phyloP scores from a whole-genome alignment of 2,113 vertebrate genomes.

The Plotosus lineatus region DNA sequence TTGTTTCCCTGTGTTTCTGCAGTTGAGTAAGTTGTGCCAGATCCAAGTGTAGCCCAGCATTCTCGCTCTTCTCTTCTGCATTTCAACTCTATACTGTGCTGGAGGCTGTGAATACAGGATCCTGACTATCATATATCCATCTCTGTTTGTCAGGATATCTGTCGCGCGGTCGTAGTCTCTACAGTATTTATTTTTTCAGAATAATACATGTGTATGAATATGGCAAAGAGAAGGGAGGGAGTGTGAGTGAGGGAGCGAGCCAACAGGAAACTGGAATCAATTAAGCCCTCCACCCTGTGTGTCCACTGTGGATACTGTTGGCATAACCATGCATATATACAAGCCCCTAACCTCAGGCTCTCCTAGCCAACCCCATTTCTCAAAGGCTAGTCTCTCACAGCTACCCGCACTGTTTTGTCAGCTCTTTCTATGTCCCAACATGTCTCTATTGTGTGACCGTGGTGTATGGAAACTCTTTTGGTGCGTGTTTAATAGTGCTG shows the following conservation, averaged over 20 bases:
- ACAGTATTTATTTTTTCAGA: constrained; percentile 29
- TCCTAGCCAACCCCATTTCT: constrained; percentile 61
- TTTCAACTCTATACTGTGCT: constrained; percentile 21
- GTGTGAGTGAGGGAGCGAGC: constrained; percentile 15
- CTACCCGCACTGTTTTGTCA: constrained; percentile 56
- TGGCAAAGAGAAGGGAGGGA: constrained; percentile 9
- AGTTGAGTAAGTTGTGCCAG: constrained; percentile 48
- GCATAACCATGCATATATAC: constrained; percentile 55
- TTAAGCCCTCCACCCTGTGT: constrained; percentile 49
- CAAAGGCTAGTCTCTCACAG: constrained; percentile 58
- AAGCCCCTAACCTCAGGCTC: constrained; percentile 52
- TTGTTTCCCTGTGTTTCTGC: constrained; percentile 45
- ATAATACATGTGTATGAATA: constrained; percentile 43
- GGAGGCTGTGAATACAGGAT: constrained; percentile 8
- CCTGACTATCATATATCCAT: constrained; percentile 13
- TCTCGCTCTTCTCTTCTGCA: constrained; percentile 51
- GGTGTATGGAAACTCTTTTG: constrained; percentile 74
- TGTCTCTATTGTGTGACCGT: constrained; percentile 66
- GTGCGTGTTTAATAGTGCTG: constrained; percentile 69
- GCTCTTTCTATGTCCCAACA: constrained; percentile 56
- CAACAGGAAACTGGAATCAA: constrained; percentile 53
- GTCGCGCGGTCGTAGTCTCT: constrained; percentile 10
- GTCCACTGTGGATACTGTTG: constrained; percentile 59
- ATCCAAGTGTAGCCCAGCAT: constrained; percentile 5
- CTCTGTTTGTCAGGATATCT: constrained; percentile 26